Percentiles rank a stretch among this genome's conserved stretches.
Evolutionary conservation across 2,888 invertebrate genomes (phyloP).

Genomic region (Disparrhopalites patrizii): DNA sequence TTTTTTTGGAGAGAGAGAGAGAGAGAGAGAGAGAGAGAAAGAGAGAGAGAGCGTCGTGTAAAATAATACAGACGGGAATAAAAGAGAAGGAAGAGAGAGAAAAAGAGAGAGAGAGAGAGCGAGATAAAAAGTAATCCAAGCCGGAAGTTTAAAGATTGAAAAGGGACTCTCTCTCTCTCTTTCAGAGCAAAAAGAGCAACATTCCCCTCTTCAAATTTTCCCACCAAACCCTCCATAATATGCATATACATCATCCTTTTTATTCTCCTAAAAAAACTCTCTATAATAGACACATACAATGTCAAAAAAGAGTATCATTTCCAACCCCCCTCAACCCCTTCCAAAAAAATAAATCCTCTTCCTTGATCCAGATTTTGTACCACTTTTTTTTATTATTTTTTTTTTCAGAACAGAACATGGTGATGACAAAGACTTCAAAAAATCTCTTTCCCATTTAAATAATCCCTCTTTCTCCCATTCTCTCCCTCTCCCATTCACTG

Average conservation of each 20-base stretch:
- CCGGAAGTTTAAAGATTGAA: constrained; percentile 30
- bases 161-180: constrained; percentile 24
- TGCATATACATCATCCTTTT: constrained; percentile 26
- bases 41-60: background rate
- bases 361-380: constrained; percentile 21
- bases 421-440: constrained; percentile 20
- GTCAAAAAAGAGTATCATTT: too few relatives aligned
- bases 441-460: background rate
- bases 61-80: background rate
- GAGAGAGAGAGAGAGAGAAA: background rate
- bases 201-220: too few relatives aligned
- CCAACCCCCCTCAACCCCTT: too few relatives aligned
- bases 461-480: too few relatives aligned
- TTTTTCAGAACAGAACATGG: background rate
- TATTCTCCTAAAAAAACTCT: too few relatives aligned
- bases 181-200: too few relatives aligned
- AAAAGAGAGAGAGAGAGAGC: background rate
- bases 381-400: too few relatives aligned
- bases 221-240: too few relatives aligned
- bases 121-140: constrained; percentile 24
- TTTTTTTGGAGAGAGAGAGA: too few relatives aligned
- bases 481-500: too few relatives aligned
- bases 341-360: too few relatives aligned
- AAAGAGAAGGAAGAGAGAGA: background rate
- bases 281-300: too few relatives aligned